Conservation (phyloP, 2,888 invertebrate species). For the Synergus umbraculus region DNA sequence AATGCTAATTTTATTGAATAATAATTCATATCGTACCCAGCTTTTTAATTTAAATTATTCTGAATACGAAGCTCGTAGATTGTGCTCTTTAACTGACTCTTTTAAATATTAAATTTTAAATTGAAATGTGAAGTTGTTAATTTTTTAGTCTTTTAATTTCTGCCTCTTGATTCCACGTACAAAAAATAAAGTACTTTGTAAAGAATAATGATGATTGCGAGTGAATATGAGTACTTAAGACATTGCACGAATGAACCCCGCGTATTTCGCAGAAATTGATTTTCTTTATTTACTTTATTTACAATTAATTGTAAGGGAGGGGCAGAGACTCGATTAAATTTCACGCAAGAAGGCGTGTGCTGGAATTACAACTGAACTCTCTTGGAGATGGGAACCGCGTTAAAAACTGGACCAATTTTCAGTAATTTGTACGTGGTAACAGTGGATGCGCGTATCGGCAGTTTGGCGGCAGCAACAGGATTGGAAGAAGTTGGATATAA, state of each 20-base stretch:
- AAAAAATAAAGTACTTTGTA: not conserved
- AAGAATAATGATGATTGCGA: not conserved
- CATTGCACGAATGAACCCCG: not conserved
- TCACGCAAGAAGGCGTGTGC: conserved; percentile 37
- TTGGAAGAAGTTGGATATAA: not conserved
- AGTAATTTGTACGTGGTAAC: conserved; percentile 32
- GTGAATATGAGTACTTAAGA: not conserved
- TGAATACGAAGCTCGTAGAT: not conserved
- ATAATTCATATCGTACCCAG: too few species aligned
- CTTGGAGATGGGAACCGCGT: conserved; percentile 8
- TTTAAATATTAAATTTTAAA: not conserved
- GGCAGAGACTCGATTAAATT: conserved; percentile 22
- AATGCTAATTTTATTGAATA: too few species aligned
- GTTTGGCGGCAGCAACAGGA: conserved; percentile 13
- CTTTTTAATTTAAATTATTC: too few species aligned
- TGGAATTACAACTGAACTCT: conserved; percentile 28
- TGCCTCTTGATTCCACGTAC: not conserved
- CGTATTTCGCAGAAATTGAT: conserved; percentile 1
- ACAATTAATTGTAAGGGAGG: conserved; percentile 16
- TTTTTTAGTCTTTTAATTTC: not conserved
- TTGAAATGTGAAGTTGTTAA: not conserved
- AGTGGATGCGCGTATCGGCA: conserved; percentile 6
- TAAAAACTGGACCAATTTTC: conserved; percentile 39
- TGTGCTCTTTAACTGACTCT: not conserved
- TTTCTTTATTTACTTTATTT: conserved; percentile 14